Percentiles rank a stretch among this genome's conserved stretches.
phyloP scores from a whole-genome alignment of 2,113 vertebrate genomes.

The Cavia aperea region DNA sequence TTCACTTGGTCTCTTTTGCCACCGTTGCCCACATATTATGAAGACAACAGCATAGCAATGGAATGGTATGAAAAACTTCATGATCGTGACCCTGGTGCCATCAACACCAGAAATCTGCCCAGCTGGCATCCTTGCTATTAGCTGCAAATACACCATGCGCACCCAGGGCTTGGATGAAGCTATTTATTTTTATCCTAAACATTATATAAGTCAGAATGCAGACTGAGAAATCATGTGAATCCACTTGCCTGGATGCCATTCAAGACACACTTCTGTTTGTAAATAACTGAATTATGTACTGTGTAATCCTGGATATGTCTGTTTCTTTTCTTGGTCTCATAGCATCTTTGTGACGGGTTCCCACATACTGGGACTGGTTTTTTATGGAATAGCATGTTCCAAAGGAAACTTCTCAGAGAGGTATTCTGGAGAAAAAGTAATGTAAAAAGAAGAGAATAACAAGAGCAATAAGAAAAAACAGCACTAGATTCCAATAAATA shows the following conservation, averaged over 20 bases:
- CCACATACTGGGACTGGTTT: not conserved
- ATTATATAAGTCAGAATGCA: not conserved
- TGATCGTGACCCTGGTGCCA: too few species aligned
- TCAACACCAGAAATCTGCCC: not conserved
- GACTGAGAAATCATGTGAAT: not conserved
- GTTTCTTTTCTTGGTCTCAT: too few species aligned
- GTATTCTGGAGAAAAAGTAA: not conserved
- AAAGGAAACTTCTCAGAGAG: not conserved
- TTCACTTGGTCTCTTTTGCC: not conserved
- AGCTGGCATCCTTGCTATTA: not conserved
- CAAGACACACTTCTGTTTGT: not conserved
- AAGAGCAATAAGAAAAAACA: not conserved
- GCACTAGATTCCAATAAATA: not conserved
- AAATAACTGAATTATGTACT: not conserved
- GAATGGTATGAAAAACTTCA: not conserved
- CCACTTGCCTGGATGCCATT: too few species aligned
- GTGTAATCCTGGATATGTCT: not conserved
- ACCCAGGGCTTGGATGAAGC: not conserved
- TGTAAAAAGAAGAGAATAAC: not conserved
- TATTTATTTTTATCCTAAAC: not conserved
- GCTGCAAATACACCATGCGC: not conserved
- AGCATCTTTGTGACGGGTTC: not conserved
- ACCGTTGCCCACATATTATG: not conserved
- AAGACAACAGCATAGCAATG: not conserved
- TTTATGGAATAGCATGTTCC: not conserved